Evolutionary conservation across 1,140 invertebrate genomes (phyloP).

Genomic region (Halesus radiatus): DNA sequence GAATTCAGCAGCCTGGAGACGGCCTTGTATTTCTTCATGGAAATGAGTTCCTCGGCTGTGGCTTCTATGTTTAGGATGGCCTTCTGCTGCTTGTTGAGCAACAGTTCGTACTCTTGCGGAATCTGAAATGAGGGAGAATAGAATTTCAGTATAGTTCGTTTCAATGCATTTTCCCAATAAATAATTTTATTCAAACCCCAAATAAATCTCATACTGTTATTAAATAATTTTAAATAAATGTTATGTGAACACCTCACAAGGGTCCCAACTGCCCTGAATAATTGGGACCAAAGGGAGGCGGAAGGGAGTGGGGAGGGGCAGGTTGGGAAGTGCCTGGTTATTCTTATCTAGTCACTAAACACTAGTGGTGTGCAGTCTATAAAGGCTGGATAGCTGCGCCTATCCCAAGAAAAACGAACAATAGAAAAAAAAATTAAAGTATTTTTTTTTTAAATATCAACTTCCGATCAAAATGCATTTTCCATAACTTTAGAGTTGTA

Average conservation of each 20-base stretch:
- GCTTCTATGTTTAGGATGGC: slow-evolving; percentile 17
- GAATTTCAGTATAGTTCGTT: background rate
- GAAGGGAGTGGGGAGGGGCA: no score
- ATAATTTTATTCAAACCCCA: background rate
- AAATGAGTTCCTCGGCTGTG: background rate
- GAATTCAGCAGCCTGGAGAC: background rate
- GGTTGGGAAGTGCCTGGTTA: no score
- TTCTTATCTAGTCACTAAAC: no score
- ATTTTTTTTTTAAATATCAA: no score
- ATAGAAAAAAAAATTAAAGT: no score
- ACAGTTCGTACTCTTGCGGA: background rate
- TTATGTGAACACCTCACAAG: background rate
- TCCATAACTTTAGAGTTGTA: no score
- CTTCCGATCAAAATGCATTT: no score
- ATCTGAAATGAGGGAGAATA: background rate
- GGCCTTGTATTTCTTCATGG: slow-evolving; percentile 33
- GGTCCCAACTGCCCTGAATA: background rate
- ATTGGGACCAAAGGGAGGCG: background rate
- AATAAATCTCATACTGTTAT: no score
- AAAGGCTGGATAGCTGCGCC: no score
- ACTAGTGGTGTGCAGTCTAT: no score
- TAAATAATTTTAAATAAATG: background rate
- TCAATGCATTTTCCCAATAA: background rate
- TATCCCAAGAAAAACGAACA: no score
- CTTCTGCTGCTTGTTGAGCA: slow-evolving; percentile 11